Base-by-base conservation (phyloP, 2,113 vertebrate species). In the Lepus americanus region DNA sequence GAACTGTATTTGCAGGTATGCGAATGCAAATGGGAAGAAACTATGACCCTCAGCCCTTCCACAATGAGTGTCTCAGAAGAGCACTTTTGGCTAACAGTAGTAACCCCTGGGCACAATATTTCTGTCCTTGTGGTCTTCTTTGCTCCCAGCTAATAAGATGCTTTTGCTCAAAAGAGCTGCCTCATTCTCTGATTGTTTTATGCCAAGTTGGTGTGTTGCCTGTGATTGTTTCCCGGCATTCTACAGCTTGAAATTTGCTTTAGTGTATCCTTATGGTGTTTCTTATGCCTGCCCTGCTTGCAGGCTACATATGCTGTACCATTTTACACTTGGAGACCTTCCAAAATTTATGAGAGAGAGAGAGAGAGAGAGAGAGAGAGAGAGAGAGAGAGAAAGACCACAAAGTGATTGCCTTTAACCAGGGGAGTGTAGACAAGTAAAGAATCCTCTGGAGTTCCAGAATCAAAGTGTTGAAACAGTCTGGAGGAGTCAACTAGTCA, bases 181-280 rank as follows among this genome's bases (percentile, higher is more conserved):
- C 93, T 94, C 97, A 79, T 95, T 79, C 87, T 93, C 94, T 95
- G 94, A 97, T 97, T 96, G 96, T 97, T 95, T 96, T 89, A 90
- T 97, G 97, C 96, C 96, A 97, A 96, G 92, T 96, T 96, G 96
- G 94, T 97, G 95, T 93, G 78, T 93, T 96, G 97, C 97, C 96
- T 97, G 39, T 95, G 94, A 97, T 97, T 97, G 97, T 97, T 97
- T 97, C 97, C 95, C 95, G 94, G 97, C 97, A 93, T 97, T 78
- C 95, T 91, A 94, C 97, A 97, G 97, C 90, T 97, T 97, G 95
- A 97, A 89, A 92, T 96, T 96, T 97, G 97, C 96, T 96, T 97
- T 88, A 91, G 82, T 97, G 87, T 87, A 63, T 96, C 97, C 97
- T 97, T 97, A 92, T 97, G 97, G 97, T 94, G 97, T 96, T 96